A percentile compares a stretch with the other conserved stretches of the same genome.
Conservation (phyloP, 1,140 invertebrate genomes). For the Alviniconcha marisindica region DNA sequence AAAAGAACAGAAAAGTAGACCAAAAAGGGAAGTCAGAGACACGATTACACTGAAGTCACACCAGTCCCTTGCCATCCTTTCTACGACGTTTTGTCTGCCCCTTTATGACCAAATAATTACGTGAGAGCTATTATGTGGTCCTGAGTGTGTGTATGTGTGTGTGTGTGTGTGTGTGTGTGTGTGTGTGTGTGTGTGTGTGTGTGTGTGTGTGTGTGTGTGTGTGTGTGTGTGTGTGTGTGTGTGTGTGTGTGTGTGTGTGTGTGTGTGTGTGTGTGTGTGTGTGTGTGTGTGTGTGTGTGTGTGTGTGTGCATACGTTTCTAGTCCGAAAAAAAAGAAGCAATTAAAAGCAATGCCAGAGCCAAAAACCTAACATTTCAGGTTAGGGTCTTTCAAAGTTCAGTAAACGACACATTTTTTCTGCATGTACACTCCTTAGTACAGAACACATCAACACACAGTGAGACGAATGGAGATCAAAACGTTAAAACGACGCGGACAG, state of each 20-base stretch:
- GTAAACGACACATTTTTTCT: background rate
- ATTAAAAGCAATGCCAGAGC: too few species aligned
- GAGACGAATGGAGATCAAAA: too few species aligned
- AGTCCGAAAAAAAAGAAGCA: too few species aligned
- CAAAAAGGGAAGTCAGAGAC: background rate
- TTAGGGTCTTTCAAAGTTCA: background rate
- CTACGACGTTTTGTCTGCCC: too few species aligned
- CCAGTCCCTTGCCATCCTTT: too few species aligned
- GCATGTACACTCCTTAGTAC: background rate
- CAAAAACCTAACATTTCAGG: too few species aligned
- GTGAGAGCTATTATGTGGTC: background rate
- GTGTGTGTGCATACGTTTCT: background rate
- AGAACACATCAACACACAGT: too few species aligned
- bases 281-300: background rate
- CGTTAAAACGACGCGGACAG: too few species aligned
- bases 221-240: too few species aligned
- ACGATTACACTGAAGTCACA: slow-evolving; percentile 9
- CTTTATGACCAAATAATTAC: background rate
- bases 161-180: background rate
- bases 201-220: background rate
- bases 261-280: too few species aligned
- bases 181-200: background rate
- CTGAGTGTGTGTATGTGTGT: background rate
- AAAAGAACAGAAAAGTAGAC: too few species aligned
- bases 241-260: too few species aligned